Evolutionary conservation across 2,113 vertebrate genomes (phyloP), one percentile per base, ranked within the genome.

Genomic region (Gambusia holbrooki): DNA sequence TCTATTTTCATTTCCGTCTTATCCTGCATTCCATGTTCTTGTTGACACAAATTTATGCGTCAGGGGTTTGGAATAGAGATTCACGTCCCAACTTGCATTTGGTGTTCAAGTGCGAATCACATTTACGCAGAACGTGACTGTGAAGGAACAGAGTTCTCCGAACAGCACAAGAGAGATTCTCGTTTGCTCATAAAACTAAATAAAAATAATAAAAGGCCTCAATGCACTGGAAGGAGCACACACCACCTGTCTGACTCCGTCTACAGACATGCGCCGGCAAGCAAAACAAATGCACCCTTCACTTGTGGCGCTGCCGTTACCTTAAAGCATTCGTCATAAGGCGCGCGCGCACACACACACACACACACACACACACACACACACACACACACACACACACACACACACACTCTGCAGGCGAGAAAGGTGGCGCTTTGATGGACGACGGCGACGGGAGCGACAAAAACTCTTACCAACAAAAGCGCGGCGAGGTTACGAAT

Each of bases 181-280:
- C 76, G 78, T 71, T 82, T 71, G 67, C 84, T 89, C 78, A 87
- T 77, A 72, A 82, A 74, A 77, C 74, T 71, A 42, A 42, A 42
- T 77, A 74, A 82, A 74, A 42, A 42, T 3, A 25, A 54, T 22
- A 54, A 13, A 62, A 22, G 75, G 74, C 33, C 27, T 77, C 75
- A 82, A 25, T 79, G 77, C 70, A 70, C 74, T 77, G 64, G 54
- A 71, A 77, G 62, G 60, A 19, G 45, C 35, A 62, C 73, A 83
- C 35, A 11, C 48, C 66, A 62, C 69, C 63, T 79, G 77, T 73
- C 69, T 73, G 64, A 51, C 37, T 67, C 33, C 63, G 73, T 73
- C 62, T 79, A 62, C 62, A 51, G 69, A 62, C 65, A 82, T 42
- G 40, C 63, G 48, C 42, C 62, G 75, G 42, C 64, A 79, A 65